phyloP scores from a whole-genome alignment of 2,113 vertebrate species.

The Scomber colias region DNA sequence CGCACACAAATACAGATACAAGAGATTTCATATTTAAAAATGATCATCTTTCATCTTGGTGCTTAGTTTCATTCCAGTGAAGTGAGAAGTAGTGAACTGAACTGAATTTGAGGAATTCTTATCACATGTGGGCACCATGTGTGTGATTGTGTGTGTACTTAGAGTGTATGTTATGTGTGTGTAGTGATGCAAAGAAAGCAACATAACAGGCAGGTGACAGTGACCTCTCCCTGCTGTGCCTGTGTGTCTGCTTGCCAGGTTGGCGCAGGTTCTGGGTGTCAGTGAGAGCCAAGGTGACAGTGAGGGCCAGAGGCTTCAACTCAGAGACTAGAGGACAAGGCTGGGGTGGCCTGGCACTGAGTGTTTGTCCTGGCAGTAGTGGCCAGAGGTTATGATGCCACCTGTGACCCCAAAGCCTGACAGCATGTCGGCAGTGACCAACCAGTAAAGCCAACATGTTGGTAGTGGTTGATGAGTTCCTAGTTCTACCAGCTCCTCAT shows the following conservation, averaged over 20 bases:
- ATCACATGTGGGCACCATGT: background rate
- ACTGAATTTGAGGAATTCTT: background rate
- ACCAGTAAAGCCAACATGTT: background rate
- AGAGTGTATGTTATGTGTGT: background rate
- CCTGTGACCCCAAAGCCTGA: conserved; percentile 45
- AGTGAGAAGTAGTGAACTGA: background rate
- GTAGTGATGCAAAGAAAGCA: conserved; percentile 24
- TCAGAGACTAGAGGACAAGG: conserved; percentile 48
- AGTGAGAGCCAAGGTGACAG: conserved; percentile 67
- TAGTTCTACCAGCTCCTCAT: background rate
- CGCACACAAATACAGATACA: background rate
- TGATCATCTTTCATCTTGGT: conserved; percentile 13
- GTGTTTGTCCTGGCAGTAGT: conserved; percentile 50
- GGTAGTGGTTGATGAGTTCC: background rate
- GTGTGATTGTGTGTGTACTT: background rate
- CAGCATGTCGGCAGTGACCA: conserved; percentile 31
- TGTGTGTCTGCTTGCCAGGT: conserved; percentile 58
- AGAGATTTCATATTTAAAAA: conserved; percentile 19
- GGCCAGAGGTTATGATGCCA: conserved; percentile 60
- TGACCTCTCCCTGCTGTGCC: conserved; percentile 55
- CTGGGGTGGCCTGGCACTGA: conserved; percentile 54
- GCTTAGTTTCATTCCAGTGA: background rate
- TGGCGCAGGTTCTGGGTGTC: conserved; percentile 60
- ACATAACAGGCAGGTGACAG: conserved; percentile 43
- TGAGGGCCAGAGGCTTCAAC: conserved; percentile 56